Evolutionary conservation across 1,140 invertebrate species (phyloP).

Genomic region (Belonocnema kinseyi): DNA sequence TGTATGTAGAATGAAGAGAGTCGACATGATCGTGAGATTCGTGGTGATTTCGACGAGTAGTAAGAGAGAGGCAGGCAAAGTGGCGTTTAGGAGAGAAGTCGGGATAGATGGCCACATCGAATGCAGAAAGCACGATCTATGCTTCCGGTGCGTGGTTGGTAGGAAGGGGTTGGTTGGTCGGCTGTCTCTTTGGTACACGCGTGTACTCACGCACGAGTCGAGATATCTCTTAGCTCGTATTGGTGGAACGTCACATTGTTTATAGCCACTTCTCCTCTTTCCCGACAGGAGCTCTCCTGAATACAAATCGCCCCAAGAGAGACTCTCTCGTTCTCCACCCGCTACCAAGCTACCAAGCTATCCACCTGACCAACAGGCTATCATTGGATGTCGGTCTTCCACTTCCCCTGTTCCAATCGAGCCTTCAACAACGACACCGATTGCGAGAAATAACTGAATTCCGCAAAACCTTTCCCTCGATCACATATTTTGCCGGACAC

Average conservation of each 20-base stretch:
- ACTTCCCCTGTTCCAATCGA: slow-evolving; percentile 1
- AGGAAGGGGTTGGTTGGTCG: slow-evolving; percentile 57
- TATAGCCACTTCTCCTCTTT: slow-evolving; percentile 71
- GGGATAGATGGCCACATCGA: slow-evolving; percentile 60
- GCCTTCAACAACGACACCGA: slow-evolving; percentile 27
- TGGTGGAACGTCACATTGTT: slow-evolving; percentile 69
- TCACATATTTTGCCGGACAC: no score
- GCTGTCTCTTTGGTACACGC: slow-evolving; percentile 63
- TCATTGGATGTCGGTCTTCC: slow-evolving; percentile 10
- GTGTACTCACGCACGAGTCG: slow-evolving; percentile 55
- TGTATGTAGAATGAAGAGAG: neutral
- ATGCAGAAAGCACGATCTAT: slow-evolving; percentile 65
- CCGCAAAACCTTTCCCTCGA: neutral
- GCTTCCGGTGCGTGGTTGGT: slow-evolving; percentile 66
- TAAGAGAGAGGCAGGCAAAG: neutral
- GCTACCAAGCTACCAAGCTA: neutral
- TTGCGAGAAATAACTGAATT: slow-evolving; percentile 29
- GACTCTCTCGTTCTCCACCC: slow-evolving; percentile 39
- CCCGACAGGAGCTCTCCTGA: slow-evolving; percentile 60
- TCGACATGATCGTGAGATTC: slow-evolving; percentile 14
- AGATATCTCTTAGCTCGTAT: slow-evolving; percentile 57
- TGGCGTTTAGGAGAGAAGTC: slow-evolving; percentile 1
- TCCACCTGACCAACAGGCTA: slow-evolving; percentile 29
- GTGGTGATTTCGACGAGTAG: neutral
- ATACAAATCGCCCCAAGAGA: slow-evolving; percentile 66